Conservation (phyloP, 2,888 invertebrate genomes). For the Pachymerium ferrugineum region DNA sequence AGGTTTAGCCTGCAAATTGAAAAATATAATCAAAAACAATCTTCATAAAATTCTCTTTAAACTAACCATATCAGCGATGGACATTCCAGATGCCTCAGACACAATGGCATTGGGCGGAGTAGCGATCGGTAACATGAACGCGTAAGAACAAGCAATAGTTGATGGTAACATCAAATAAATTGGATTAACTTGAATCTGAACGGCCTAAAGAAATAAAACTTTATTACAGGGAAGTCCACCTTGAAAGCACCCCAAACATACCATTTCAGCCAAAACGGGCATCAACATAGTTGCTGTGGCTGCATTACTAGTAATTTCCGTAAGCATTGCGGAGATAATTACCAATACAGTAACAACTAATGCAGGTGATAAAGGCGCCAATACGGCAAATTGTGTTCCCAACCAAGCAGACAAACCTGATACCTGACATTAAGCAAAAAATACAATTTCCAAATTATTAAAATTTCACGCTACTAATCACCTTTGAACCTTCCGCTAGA, state of each 20-base stretch:
- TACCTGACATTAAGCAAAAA: too few relatives aligned
- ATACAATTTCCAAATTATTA: too few relatives aligned
- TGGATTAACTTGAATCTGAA: not conserved
- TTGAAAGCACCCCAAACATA: slow-evolving; percentile 38
- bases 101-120: slow-evolving; percentile 28
- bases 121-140: slow-evolving; percentile 12
- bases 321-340: slow-evolving; percentile 46
- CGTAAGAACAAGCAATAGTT: slow-evolving; percentile 27
- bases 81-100: not conserved
- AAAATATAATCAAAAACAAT: too few relatives aligned
- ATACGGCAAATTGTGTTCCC: slow-evolving; percentile 42
- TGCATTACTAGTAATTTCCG: slow-evolving; percentile 49
- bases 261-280: slow-evolving; percentile 47
- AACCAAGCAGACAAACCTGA: slow-evolving; percentile 46
- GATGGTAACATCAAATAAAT: slow-evolving; percentile 27
- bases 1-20: not conserved
- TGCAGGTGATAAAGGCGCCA: slow-evolving; percentile 42
- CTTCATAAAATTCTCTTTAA: too few relatives aligned
- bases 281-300: slow-evolving; percentile 49
- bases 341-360: slow-evolving; percentile 45
- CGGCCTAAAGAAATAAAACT: not conserved
- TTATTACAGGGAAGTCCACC: not conserved
- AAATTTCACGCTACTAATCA: too few relatives aligned
- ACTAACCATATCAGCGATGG: not conserved
- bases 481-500: slow-evolving; percentile 74